A percentile compares a stretch with the other conserved stretches of the same genome.
Conservation (phyloP, 2,797 vertebrate genomes). For the Leptatherina wallacei region DNA sequence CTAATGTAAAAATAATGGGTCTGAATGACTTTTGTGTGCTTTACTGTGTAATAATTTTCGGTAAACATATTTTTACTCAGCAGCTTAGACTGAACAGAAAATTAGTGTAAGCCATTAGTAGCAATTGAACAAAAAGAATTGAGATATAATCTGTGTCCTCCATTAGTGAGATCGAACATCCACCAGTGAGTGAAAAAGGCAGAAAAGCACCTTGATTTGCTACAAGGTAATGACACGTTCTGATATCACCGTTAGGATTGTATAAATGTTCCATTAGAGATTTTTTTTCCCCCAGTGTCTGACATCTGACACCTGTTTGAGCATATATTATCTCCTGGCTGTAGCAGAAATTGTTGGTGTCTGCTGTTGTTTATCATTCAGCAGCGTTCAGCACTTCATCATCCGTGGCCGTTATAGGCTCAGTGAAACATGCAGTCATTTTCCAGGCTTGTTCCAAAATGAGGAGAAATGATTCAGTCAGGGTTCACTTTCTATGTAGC, state of each 20-base stretch:
- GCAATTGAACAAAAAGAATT: constrained; percentile 35
- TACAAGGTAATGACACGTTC: constrained; percentile 22
- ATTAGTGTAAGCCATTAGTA: neutral
- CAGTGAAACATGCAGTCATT: constrained; percentile 19
- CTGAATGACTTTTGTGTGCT: neutral
- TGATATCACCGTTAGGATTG: constrained; percentile 25
- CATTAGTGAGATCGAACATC: constrained; percentile 43
- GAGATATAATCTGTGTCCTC: constrained; percentile 38
- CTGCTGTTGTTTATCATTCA: constrained; percentile 39
- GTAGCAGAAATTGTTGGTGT: constrained; percentile 13
- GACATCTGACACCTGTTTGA: constrained; percentile 43
- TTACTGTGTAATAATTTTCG: neutral
- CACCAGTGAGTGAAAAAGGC: constrained; percentile 18
- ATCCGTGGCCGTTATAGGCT: constrained; percentile 30
- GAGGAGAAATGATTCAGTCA: constrained; percentile 45
- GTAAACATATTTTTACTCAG: neutral
- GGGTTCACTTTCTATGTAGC: constrained; percentile 25
- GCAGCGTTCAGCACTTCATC: constrained; percentile 36
- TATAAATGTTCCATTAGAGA: constrained; percentile 40
- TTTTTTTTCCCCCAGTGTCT: constrained; percentile 1
- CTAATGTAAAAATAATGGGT: constrained; percentile 1
- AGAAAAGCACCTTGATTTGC: constrained; percentile 21
- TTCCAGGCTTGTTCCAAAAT: constrained; percentile 21
- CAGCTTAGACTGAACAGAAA: neutral
- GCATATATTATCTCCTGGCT: constrained; percentile 26